A percentile compares a stretch with the other conserved stretches of the same genome.
phyloP scores from a whole-genome alignment of 2,113 vertebrate genomes.

The Cervus canadensis region DNA sequence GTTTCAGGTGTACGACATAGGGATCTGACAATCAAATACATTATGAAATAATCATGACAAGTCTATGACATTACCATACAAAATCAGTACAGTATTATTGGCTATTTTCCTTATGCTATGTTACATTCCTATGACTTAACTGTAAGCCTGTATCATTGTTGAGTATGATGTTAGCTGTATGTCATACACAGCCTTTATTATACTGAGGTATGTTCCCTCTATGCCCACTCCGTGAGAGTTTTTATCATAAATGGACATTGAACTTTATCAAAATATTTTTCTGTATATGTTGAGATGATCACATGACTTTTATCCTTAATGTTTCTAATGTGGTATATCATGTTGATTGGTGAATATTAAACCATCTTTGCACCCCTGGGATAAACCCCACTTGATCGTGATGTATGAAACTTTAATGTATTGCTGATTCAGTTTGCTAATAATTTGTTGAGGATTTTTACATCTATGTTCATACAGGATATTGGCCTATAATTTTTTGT shows the following conservation, averaged over 20 bases:
- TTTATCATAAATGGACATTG: background rate
- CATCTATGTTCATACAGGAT: background rate
- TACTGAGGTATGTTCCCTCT: background rate
- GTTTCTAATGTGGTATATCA: background rate
- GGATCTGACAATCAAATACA: background rate
- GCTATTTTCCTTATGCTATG: background rate
- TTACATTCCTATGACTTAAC: background rate
- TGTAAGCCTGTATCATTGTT: background rate
- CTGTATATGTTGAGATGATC: background rate
- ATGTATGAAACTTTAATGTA: background rate
- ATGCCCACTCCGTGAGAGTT: background rate
- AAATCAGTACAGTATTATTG: background rate
- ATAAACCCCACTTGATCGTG: background rate
- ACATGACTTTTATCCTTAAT: background rate
- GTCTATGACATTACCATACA: background rate
- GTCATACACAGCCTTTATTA: background rate
- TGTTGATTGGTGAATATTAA: no score
- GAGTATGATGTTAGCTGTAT: background rate
- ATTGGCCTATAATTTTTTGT: background rate
- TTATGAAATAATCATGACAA: background rate
- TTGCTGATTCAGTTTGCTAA: background rate
- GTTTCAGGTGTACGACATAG: background rate
- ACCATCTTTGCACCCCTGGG: no score
- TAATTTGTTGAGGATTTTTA: background rate
- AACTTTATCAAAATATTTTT: background rate